Conservation (phyloP, 2,888 invertebrate genomes). For the Deroplatys truncata region DNA sequence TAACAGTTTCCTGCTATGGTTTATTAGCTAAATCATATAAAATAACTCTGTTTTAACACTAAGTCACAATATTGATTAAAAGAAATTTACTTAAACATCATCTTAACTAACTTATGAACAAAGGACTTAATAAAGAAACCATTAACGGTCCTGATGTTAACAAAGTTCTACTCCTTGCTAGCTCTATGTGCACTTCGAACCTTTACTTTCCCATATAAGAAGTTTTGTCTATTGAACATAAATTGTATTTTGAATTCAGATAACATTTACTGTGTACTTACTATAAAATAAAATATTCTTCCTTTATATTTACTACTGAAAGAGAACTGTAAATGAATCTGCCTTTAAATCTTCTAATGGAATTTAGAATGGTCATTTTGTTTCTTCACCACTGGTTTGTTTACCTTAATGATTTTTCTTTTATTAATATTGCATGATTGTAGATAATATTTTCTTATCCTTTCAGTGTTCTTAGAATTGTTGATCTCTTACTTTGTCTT, state of each 20-base stretch:
- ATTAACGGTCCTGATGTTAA: too few species aligned
- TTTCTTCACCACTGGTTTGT: not conserved
- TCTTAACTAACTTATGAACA: too few species aligned
- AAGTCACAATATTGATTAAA: too few species aligned
- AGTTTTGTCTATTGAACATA: too few species aligned
- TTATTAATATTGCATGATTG: not conserved
- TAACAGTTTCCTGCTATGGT: too few species aligned
- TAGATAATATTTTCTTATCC: not conserved
- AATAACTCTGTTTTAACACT: too few species aligned
- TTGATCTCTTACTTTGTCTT: not conserved
- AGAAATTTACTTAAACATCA: too few species aligned
- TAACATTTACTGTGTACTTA: not conserved
- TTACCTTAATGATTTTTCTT: not conserved
- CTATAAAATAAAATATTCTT: not conserved
- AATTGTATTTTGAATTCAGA: not conserved
- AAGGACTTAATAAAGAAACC: too few species aligned
- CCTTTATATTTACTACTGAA: not conserved
- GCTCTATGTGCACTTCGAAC: too few species aligned
- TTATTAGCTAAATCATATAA: too few species aligned
- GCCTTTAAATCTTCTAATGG: not conserved
- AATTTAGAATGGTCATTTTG: not conserved
- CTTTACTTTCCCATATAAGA: too few species aligned
- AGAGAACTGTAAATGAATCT: not conserved
- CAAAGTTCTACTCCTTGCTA: too few species aligned
- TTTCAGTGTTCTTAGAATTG: not conserved